Evolutionary conservation across 2,797 vertebrate genomes (phyloP).

Genomic region (Podarcis lilfordi): DNA sequence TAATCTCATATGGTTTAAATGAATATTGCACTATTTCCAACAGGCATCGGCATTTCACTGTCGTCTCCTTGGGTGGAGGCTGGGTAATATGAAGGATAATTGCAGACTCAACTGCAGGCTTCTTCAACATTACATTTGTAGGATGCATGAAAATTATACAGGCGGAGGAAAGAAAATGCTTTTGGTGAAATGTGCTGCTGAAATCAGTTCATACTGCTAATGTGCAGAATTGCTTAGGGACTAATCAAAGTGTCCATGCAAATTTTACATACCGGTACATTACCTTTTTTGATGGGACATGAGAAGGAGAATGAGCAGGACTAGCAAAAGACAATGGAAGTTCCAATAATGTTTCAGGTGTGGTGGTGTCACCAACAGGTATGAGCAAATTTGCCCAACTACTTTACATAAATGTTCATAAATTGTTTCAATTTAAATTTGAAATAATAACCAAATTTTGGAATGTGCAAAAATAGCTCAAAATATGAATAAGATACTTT

Average conservation of each 20-base stretch:
- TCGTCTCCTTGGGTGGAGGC: not conserved
- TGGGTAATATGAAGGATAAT: not conserved
- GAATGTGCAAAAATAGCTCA: not conserved
- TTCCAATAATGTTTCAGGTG: not conserved
- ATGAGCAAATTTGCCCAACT: not conserved
- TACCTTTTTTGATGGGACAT: not conserved
- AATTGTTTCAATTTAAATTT: not conserved
- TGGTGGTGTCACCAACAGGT: not conserved
- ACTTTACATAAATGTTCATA: not conserved
- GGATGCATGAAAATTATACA: too few species aligned
- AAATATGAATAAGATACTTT: too few species aligned
- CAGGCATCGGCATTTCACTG: not conserved
- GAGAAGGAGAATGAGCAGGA: not conserved
- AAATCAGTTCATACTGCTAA: not conserved
- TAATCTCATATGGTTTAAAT: slow-evolving; percentile 8
- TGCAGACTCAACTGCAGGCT: not conserved
- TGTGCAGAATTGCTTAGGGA: not conserved
- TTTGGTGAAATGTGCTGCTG: not conserved
- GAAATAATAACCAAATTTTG: not conserved
- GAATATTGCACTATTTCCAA: not conserved
- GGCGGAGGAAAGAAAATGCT: not conserved
- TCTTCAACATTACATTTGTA: not conserved
- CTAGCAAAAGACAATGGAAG: not conserved
- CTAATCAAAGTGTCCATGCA: not conserved
- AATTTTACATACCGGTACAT: not conserved